Evolutionary conservation across 2,797 vertebrate genomes (phyloP), one percentile per base, ranked within the genome.

Genomic region (Brotula barbata): DNA sequence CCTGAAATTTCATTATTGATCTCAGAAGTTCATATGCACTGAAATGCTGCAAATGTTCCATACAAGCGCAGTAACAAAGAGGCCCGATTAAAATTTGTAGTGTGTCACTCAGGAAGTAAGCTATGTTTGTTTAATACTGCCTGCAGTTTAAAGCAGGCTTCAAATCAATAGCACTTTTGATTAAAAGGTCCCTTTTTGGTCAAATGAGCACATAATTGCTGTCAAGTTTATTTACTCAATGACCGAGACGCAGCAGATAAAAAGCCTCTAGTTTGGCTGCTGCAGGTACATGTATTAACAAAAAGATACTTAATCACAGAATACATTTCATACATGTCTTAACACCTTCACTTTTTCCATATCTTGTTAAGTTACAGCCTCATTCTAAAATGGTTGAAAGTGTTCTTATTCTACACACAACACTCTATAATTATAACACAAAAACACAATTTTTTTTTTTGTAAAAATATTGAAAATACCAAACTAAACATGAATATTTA

Each of bases 1-100:
- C 10, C 47, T n/a, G 51, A 71, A 58, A 71, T 67, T 75, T 60
- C 28, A 50, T 46, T 61, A 75, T 77, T 52, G 78, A 86, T 80
- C 64, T 41, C 33, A 17, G 61, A 61, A 20, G 21, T 48, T 17
- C 20, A 36, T 9, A 40, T 31, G 44, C 22, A 7, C 34, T 28
- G 14, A 69, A 50, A 36, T 17, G 15, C 14, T 6, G 15, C 0
- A 11, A 6, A 48, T 33, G 15, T 34, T 23, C 54, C 11, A 34
- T 6, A 6, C 21, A 8, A 41, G 13, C 28, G 45, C n/a, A 8
- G 22, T 22, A 42, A 58, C 58, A 74, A 67, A 64, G 45, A 0
- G 2, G 31, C 23, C 21, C 48, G 57, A 81, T 73, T 68, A 69
- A 59, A 53, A 25, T 23, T 48, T 50, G 15, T 57, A 60, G 31